Base-by-base conservation (phyloP, 1,140 invertebrate species). In the Dreissena rostriformis region DNA sequence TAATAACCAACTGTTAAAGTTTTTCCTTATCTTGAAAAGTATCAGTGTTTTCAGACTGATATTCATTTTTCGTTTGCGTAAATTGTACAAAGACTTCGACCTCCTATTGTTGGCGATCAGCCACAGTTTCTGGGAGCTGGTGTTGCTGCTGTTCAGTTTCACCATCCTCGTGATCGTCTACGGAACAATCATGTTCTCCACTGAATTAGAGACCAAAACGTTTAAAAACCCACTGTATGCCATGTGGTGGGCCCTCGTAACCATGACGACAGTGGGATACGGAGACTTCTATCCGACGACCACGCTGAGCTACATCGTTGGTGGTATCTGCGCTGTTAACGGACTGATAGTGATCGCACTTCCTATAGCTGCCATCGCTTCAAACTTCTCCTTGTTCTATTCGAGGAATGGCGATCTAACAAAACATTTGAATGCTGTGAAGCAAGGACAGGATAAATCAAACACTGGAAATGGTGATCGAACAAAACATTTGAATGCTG, bases 281-380 rank as follows among this genome's bases (percentile, higher is more conserved):
- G 98, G 98, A 94, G 98, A 99, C 95, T 98, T 99, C 85, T 88
- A 86, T 67, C 93, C 93, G 0, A 87, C 61, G 0, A 90, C 89
- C 1, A 14, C 65, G 5, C 84, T 85, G 53, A 92, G 93, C 6
- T 93, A 93, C 82, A 55, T 92, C 26, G 87, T 93, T 24, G 93
- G 93, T n/a, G 73, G 88, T 1, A 72, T 89, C 55, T 90, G 98
- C 96, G 98, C 98, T 96, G 98, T 99, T 95, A 99, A 98, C 96
- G 99, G 99, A 95, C 98, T 99, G 94, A 96, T 99, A 95, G 98
- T 99, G 95, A 98, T 99, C 95, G 98, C 98, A 95, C 97, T 99
- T 95, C 98, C 98, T 95, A 99, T 99, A 96, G 92, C 93, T 8
- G 92, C 93, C n/a, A 90, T 93, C 66, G 91, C 91, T 29, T 91